These are phyloP conservation scores for Cochlearius cochlearius DNA, from an alignment of 2,113 vertebrate species.

Conservation along the genomic window DNA sequence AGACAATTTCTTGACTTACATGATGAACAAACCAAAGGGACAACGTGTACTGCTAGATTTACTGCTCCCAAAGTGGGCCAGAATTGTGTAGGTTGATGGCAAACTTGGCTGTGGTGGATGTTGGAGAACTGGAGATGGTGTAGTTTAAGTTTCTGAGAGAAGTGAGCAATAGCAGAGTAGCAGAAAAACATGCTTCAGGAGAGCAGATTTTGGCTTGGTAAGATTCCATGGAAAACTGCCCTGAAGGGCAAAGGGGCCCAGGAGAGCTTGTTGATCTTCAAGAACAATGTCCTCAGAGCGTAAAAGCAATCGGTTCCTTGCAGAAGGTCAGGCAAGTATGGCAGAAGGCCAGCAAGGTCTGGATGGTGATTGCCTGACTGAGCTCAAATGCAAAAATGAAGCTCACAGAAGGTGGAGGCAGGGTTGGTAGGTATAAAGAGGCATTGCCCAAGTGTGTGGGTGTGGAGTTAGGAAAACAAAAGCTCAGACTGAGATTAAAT, in stretches of 20 bases:
- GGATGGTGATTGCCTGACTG: neutral
- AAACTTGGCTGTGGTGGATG: neutral
- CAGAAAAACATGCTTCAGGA: neutral
- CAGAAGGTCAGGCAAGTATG: neutral
- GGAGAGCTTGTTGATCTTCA: neutral
- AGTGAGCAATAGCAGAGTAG: neutral
- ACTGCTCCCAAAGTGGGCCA: neutral
- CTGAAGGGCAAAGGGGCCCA: neutral
- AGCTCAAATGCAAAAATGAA: neutral
- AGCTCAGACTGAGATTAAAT: neutral
- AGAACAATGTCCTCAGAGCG: neutral
- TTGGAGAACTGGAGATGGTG: neutral
- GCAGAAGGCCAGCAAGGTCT: neutral
- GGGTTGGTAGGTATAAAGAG: neutral
- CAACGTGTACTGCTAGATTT: neutral
- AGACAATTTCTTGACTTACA: neutral
- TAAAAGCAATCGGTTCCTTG: neutral
- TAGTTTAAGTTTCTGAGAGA: neutral
- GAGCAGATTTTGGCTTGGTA: neutral
- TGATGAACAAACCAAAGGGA: neutral
- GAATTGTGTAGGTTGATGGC: neutral
- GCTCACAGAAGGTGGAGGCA: neutral
- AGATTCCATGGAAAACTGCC: neutral
- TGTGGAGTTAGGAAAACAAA: neutral
- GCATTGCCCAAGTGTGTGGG: fast-evolving